These are phyloP conservation scores for Emydura subglobosa DNA, from an alignment of 2,113 vertebrate species.

Conservation along the genomic window DNA sequence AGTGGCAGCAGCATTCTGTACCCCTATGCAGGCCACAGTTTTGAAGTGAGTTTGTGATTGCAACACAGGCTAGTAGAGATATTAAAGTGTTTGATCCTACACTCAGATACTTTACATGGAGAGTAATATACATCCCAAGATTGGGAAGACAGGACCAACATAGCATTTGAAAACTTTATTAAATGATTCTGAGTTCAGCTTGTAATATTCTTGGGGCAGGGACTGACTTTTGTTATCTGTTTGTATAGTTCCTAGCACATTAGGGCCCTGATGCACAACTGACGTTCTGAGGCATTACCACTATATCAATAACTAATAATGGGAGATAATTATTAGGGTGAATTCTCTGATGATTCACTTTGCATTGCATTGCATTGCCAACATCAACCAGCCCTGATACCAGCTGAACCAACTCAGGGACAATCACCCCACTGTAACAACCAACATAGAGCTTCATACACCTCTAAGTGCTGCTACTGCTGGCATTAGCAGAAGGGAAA, in stretches of 20 bases:
- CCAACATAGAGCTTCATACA: no score
- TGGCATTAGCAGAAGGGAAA: no score
- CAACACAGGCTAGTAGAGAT: not conserved
- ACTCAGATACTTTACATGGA: not conserved
- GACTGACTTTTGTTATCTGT: not conserved
- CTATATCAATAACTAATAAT: not conserved
- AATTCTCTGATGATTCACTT: no score
- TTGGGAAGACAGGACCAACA: not conserved
- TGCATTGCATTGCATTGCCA: no score
- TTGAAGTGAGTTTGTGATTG: not conserved
- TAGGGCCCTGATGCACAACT: not conserved
- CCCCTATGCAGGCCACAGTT: not conserved
- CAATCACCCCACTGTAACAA: no score
- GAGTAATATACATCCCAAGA: not conserved
- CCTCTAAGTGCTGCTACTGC: no score
- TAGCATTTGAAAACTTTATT: not conserved
- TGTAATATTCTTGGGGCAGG: not conserved
- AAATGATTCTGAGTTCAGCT: not conserved
- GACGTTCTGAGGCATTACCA: not conserved
- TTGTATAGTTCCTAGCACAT: not conserved
- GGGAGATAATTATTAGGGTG: not conserved
- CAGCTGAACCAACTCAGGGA: no score
- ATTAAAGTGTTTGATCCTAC: not conserved
- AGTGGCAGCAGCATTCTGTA: not conserved
- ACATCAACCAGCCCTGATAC: no score